Evolutionary conservation across 2,113 vertebrate genomes (phyloP).

Genomic region (Zosterops lateralis): DNA sequence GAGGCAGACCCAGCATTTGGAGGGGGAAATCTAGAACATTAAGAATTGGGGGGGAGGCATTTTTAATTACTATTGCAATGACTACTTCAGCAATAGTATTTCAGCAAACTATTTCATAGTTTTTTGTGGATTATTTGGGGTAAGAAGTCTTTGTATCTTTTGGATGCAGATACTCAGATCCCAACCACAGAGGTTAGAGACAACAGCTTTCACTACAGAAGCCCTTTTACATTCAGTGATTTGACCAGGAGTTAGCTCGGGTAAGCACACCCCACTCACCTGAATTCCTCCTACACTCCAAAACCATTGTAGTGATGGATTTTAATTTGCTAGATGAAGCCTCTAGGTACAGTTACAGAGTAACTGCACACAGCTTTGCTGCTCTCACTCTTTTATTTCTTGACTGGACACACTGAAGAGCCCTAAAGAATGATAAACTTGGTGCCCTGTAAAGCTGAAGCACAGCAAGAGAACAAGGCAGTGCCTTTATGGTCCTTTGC

Average conservation of each 20-base stretch:
- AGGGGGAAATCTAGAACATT: not conserved
- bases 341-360: not conserved
- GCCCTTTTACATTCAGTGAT: not conserved
- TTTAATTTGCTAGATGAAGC: not conserved
- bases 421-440: not conserved
- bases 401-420: not conserved
- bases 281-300: not conserved
- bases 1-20: not conserved
- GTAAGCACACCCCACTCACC: not conserved
- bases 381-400: not conserved
- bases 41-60: not conserved
- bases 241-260: not conserved
- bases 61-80: not conserved
- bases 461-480: not conserved
- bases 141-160: not conserved
- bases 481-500: not conserved
- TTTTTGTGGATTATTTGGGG: not conserved
- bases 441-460: not conserved
- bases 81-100: not conserved
- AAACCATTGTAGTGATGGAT: not conserved
- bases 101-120: too few relatives aligned
- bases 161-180: not conserved
- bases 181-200: not conserved
- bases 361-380: not conserved
- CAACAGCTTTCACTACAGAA: not conserved